Percentiles rank a stretch among this genome's conserved stretches.
Evolutionary conservation across 2,113 vertebrate species (phyloP).

Genomic region (Archocentrus centrarchus): DNA sequence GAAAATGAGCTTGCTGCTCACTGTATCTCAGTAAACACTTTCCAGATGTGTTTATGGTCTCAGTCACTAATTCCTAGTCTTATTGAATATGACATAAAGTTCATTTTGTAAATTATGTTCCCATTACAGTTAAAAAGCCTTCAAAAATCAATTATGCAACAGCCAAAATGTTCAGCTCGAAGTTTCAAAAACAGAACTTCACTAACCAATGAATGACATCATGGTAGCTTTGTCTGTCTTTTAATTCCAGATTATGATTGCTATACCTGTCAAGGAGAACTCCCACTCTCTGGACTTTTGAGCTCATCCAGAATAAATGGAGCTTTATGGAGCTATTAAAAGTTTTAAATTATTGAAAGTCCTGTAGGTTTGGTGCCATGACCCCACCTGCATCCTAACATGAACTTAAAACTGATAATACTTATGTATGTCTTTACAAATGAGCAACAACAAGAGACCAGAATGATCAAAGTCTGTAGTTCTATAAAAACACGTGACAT

Average conservation of each 20-base stretch:
- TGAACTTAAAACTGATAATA: too few relatives aligned
- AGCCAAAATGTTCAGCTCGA: neutral
- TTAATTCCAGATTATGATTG: neutral
- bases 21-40: neutral
- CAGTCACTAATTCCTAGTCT: neutral
- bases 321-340: neutral
- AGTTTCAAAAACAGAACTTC: neutral
- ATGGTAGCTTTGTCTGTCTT: neutral
- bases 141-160: neutral
- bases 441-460: neutral
- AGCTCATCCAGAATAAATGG: neutral
- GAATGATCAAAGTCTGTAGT: too few relatives aligned
- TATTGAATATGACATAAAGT: neutral
- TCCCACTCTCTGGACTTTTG: neutral
- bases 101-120: conserved; percentile 6
- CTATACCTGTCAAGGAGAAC: neutral
- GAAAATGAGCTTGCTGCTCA: neutral
- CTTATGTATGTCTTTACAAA: too few relatives aligned
- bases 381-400: too few relatives aligned
- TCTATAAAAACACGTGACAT: neutral
- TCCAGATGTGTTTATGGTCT: neutral
- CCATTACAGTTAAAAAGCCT: neutral
- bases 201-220: neutral
- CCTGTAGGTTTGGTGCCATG: too few relatives aligned
- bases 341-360: neutral